Conservation (phyloP, 2,888 invertebrate species). For the Spilarctia lutea region DNA sequence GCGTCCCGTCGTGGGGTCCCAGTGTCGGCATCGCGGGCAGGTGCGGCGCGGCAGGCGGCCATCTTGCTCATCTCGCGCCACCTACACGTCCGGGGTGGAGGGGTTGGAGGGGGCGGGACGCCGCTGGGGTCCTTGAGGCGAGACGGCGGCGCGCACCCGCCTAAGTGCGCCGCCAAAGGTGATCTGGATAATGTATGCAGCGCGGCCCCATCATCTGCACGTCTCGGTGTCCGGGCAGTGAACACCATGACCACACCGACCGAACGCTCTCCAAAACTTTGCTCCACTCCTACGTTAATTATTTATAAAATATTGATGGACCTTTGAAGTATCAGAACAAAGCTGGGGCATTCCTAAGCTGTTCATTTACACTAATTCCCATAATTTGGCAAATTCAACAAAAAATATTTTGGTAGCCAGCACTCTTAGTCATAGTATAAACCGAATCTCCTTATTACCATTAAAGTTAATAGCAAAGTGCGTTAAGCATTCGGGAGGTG, state of each 20-base stretch:
- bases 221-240: slow-evolving; percentile 72
- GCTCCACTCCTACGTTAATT: slow-evolving; percentile 1
- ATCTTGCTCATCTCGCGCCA: slow-evolving; percentile 98
- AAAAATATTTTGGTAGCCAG: neutral
- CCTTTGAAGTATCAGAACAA: neutral
- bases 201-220: slow-evolving; percentile 82
- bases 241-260: slow-evolving; percentile 52
- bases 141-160: slow-evolving; percentile 85
- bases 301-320: neutral
- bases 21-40: slow-evolving; percentile 94
- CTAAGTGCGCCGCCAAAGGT: slow-evolving; percentile 87
- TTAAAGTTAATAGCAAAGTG: slow-evolving; percentile 25
- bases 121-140: slow-evolving; percentile 85
- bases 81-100: slow-evolving; percentile 84
- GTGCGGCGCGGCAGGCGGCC: slow-evolving; percentile 97
- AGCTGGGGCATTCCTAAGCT: neutral
- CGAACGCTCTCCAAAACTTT: slow-evolving; percentile 47
- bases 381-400: neutral
- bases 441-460: neutral
- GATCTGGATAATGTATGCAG: slow-evolving; percentile 86
- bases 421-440: neutral
- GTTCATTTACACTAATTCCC: neutral
- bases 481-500: slow-evolving; percentile 61
- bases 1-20: slow-evolving; percentile 93
- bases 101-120: slow-evolving; percentile 84